These are phyloP conservation scores for Sinocyclocheilus rhinocerous DNA, from an alignment of 2,113 vertebrate species.

Conservation along the genomic window DNA sequence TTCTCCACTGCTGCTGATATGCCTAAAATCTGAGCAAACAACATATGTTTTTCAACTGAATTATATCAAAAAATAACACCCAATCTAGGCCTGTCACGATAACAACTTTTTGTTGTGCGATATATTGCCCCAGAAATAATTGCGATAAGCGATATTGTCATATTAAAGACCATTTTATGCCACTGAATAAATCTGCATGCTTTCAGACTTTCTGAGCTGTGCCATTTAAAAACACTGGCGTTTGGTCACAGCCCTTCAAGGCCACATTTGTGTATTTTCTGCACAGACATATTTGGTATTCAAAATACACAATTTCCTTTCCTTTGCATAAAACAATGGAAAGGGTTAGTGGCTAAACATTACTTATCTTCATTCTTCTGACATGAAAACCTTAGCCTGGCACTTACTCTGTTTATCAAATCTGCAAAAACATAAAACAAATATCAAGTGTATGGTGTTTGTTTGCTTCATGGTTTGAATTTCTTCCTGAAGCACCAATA, in stretches of 20 bases:
- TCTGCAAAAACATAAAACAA: not conserved
- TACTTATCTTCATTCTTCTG: not conserved
- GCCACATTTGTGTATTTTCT: not conserved
- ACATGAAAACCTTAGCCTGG: not conserved
- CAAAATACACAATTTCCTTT: slow-evolving; percentile 62
- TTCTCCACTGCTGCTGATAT: not conserved
- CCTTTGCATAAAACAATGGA: slow-evolving; percentile 62
- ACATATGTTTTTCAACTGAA: not conserved
- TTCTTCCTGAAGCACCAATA: not conserved
- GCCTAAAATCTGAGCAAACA: not conserved
- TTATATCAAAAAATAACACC: not conserved
- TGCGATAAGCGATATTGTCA: too few species aligned
- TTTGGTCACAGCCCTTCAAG: not conserved
- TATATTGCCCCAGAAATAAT: too few species aligned
- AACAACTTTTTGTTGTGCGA: too few species aligned
- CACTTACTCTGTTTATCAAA: not conserved
- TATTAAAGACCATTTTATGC: too few species aligned
- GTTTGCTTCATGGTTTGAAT: not conserved
- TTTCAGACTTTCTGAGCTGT: not conserved
- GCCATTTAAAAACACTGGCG: not conserved
- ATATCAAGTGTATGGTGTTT: not conserved
- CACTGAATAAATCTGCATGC: too few species aligned
- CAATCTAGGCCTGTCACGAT: too few species aligned
- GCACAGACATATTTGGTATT: slow-evolving; percentile 62
- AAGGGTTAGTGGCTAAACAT: not conserved